These are phyloP conservation scores for Astatotilapia flaviijosephi DNA, from an alignment of 2,113 vertebrate genomes.

Conservation along the genomic window DNA sequence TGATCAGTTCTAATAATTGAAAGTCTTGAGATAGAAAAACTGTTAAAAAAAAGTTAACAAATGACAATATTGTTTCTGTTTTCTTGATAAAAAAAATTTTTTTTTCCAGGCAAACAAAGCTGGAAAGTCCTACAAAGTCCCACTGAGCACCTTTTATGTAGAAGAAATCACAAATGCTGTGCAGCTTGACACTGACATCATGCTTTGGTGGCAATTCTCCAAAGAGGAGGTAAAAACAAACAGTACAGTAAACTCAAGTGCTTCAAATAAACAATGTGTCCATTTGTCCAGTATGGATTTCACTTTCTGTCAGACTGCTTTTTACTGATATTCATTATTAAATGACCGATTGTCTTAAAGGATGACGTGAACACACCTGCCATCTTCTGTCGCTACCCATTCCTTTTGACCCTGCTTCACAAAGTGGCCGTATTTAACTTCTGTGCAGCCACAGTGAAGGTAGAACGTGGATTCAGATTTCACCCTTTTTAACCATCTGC, in stretches of 20 bases:
- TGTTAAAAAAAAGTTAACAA: background rate
- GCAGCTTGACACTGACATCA: rapidly evolving
- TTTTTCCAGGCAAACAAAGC: conserved; percentile 62
- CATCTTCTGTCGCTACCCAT: conserved; percentile 68
- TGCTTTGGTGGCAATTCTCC: background rate
- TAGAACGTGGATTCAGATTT: background rate
- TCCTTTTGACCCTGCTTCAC: conserved; percentile 43
- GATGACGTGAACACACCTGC: background rate
- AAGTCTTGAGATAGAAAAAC: background rate
- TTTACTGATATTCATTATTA: background rate
- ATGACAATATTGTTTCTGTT: background rate
- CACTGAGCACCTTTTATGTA: conserved; percentile 60
- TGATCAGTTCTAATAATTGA: background rate
- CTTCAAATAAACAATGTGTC: background rate
- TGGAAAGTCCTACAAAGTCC: conserved; percentile 47
- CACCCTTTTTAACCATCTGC: background rate
- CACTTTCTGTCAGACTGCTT: background rate
- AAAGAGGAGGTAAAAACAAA: conserved; percentile 28
- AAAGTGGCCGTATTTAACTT: conserved; percentile 41
- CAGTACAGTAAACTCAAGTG: background rate
- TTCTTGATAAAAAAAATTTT: background rate
- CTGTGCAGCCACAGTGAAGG: background rate
- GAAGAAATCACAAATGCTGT: conserved; percentile 5
- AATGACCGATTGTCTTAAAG: conserved; percentile 10
- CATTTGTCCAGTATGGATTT: background rate